Conservation (phyloP, 2,113 vertebrate genomes). For the Hydrochoerus hydrochaeris region DNA sequence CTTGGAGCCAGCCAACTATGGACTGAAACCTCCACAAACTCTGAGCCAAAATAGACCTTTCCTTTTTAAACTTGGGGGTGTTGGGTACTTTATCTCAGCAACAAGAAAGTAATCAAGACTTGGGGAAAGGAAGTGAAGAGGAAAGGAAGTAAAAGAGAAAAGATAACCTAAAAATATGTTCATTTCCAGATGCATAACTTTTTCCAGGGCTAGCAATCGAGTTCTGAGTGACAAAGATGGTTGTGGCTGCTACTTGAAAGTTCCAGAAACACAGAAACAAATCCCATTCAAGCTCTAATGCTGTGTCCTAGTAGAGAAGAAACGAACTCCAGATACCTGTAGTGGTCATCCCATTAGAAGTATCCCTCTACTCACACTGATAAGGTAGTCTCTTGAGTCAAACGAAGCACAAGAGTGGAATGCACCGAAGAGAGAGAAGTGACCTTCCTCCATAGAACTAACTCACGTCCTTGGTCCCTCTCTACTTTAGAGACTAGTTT, state of each 20-base stretch:
- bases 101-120: not conserved
- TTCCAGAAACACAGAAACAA: not conserved
- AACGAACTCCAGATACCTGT: not conserved
- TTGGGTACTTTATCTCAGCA: not conserved
- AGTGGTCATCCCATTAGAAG: not conserved
- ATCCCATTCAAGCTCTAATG: not conserved
- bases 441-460: not conserved
- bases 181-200: not conserved
- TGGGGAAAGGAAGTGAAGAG: not conserved
- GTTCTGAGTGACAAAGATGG: not conserved
- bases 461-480: no score
- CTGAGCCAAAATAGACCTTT: not conserved
- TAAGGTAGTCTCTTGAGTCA: not conserved
- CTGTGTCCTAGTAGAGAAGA: not conserved
- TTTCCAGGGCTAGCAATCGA: not conserved
- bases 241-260: not conserved
- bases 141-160: not conserved
- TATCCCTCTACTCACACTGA: no score
- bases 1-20: not conserved
- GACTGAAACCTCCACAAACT: not conserved
- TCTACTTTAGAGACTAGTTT: not conserved
- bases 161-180: not conserved
- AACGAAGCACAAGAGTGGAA: not conserved
- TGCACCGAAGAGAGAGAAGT: not conserved
- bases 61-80: not conserved